phyloP scores from a whole-genome alignment of 2,888 invertebrate species.

The Nymphalis c-album region DNA sequence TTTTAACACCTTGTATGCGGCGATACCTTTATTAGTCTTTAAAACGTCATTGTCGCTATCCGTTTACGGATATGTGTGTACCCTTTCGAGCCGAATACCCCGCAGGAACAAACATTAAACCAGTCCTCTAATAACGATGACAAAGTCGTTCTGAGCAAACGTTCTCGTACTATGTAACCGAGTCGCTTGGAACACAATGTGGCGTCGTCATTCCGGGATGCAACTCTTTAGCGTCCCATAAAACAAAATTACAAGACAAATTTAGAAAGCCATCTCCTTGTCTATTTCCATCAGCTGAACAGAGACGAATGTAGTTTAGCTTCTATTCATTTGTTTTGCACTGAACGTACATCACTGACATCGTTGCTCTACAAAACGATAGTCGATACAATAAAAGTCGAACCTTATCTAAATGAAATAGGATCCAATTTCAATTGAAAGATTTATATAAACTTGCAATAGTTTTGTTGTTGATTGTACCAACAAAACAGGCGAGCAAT shows the following conservation, averaged over 20 bases:
- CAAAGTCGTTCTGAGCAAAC: slow-evolving; percentile 14
- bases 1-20: background rate
- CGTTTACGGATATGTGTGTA: slow-evolving; percentile 6
- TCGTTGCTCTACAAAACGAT: slow-evolving; percentile 7
- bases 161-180: background rate
- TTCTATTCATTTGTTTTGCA: slow-evolving; percentile 28
- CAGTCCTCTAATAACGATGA: slow-evolving; percentile 17
- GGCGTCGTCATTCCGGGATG: slow-evolving; percentile 27
- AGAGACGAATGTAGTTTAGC: slow-evolving; percentile 31
- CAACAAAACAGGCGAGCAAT: slow-evolving; percentile 43
- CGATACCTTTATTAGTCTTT: background rate
- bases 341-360: slow-evolving; percentile 9
- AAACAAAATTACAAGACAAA: slow-evolving; percentile 32
- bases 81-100: background rate
- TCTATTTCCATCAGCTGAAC: slow-evolving; percentile 19
- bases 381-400: background rate
- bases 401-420: background rate
- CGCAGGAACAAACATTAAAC: slow-evolving; percentile 16
- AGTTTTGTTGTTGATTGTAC: slow-evolving; percentile 34
- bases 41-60: background rate
- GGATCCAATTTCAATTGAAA: slow-evolving; percentile 2
- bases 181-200: slow-evolving; percentile 7
- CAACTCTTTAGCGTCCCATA: slow-evolving; percentile 33
- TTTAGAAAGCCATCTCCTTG: slow-evolving; percentile 33
- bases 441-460: slow-evolving; percentile 11